Conservation (phyloP, 2,888 invertebrate genomes). For the Pseudococcus longispinus region DNA sequence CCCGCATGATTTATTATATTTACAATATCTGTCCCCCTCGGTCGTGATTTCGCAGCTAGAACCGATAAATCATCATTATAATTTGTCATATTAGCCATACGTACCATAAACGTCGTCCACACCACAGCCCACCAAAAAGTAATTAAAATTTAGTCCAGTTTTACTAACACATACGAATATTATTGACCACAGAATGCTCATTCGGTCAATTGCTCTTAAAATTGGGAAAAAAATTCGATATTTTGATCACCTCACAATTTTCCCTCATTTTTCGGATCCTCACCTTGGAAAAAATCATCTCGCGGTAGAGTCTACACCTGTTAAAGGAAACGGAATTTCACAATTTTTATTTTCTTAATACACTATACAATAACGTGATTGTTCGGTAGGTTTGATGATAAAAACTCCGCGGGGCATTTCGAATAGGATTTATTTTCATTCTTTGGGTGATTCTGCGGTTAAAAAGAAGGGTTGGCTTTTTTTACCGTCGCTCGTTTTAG, state of each 20-base stretch:
- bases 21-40: not conserved
- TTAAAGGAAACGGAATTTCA: conserved; percentile 41
- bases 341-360: conserved; percentile 46
- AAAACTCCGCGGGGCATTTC: conserved; percentile 49
- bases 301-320: not conserved
- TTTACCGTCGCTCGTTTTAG: conserved; percentile 27
- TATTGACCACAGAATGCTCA: no score
- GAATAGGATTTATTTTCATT: conserved; percentile 54
- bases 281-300: not conserved
- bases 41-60: not conserved
- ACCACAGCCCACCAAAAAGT: not conserved
- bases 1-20: conserved; percentile 31
- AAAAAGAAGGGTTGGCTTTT: conserved; percentile 54
- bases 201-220: no score
- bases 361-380: conserved; percentile 27
- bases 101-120: not conserved
- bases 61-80: conserved; percentile 16
- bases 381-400: conserved; percentile 1
- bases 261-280: no score
- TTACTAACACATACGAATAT: no score
- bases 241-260: no score
- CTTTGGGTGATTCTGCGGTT: conserved; percentile 55
- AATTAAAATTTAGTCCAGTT: not conserved
- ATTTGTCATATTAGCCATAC: not conserved
- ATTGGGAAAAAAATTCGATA: no score